Percentiles rank a stretch among this genome's conserved stretches.
These are phyloP conservation scores for Euphydryas editha DNA, from an alignment of 2,888 invertebrate genomes.

Conservation along the genomic window DNA sequence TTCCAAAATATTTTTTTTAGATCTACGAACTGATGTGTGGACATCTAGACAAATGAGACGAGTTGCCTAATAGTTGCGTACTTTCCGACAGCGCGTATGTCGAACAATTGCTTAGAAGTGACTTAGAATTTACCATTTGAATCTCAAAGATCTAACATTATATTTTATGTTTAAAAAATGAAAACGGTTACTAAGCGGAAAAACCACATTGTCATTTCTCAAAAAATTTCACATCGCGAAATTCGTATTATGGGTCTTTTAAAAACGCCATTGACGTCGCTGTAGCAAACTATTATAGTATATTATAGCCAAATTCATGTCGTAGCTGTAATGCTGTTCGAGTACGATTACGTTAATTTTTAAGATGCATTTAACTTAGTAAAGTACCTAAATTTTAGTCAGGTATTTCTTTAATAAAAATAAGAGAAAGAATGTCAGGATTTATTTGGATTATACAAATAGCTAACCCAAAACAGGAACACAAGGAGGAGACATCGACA, in stretches of 20 bases:
- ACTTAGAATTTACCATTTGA: constrained; percentile 6
- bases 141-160: background rate
- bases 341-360: background rate
- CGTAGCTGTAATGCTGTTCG: too few relatives aligned
- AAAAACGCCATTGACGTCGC: too few relatives aligned
- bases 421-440: background rate
- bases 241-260: too few relatives aligned
- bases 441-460: constrained; percentile 12
- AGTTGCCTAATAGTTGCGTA: constrained; percentile 20
- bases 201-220: too few relatives aligned
- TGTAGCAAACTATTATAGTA: too few relatives aligned
- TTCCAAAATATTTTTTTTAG: background rate
- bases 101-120: constrained; percentile 5
- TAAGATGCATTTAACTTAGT: background rate
- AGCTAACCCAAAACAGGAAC: background rate
- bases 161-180: too few relatives aligned
- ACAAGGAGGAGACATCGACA: background rate
- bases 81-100: constrained; percentile 14
- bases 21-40: constrained; percentile 2
- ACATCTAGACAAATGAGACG: constrained; percentile 12
- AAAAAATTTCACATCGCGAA: too few relatives aligned
- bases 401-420: background rate
- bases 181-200: too few relatives aligned
- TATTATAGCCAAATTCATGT: too few relatives aligned
- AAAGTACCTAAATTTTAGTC: background rate